Conservation (phyloP, 2,113 vertebrate species). For the Sinocyclocheilus rhinocerous region DNA sequence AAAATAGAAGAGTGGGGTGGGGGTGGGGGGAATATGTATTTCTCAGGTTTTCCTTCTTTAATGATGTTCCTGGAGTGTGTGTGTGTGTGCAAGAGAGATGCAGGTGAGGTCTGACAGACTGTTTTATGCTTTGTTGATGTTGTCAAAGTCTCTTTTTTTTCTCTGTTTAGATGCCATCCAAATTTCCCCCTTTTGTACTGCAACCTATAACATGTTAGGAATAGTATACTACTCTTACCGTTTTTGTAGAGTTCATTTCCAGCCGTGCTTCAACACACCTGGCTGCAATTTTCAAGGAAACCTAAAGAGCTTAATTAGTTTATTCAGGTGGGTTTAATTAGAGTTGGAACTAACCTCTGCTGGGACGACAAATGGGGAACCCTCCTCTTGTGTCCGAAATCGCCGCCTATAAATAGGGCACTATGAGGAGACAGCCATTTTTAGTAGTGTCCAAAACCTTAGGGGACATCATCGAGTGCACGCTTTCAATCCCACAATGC, state of each 20-base stretch:
- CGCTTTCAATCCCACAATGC: no score
- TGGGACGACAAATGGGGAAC: background rate
- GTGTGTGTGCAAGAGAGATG: background rate
- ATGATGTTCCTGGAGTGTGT: slow-evolving; percentile 48
- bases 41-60: slow-evolving; percentile 32
- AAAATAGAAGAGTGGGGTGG: slow-evolving; percentile 48
- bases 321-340: slow-evolving; percentile 23
- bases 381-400: no score
- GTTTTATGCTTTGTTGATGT: slow-evolving; percentile 18
- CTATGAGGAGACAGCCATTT: no score
- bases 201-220: background rate
- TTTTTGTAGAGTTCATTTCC: background rate
- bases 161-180: slow-evolving; percentile 48
- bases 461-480: no score
- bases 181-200: background rate
- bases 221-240: background rate
- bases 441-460: no score
- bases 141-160: slow-evolving; percentile 12
- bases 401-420: no score
- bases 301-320: background rate
- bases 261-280: background rate
- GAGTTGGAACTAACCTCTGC: background rate
- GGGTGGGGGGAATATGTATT: background rate
- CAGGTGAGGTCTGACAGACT: slow-evolving; percentile 20
- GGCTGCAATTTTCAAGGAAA: background rate